Evolutionary conservation across 2,113 vertebrate genomes (phyloP).

Genomic region (Melanerpes formicivorus): DNA sequence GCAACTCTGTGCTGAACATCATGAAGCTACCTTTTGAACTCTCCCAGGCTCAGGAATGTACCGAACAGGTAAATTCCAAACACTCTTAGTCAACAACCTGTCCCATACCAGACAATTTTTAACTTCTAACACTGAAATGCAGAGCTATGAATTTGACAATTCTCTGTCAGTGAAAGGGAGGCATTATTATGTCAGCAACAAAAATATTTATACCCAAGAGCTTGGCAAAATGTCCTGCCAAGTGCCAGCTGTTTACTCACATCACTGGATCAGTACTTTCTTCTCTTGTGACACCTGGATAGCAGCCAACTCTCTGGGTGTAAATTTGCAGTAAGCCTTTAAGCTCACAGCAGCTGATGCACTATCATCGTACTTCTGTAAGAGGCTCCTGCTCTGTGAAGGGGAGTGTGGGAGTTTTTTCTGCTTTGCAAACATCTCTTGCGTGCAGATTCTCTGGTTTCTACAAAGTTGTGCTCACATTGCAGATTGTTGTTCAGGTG

Average conservation of each 20-base stretch:
- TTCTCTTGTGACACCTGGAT: background rate
- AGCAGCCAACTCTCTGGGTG: background rate
- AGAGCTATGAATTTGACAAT: background rate
- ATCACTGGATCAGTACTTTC: background rate
- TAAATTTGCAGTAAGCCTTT: background rate
- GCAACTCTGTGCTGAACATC: background rate
- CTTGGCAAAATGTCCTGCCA: background rate
- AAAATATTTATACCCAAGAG: background rate
- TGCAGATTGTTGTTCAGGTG: background rate
- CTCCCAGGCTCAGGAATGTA: background rate
- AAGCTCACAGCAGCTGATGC: background rate
- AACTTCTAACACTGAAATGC: background rate
- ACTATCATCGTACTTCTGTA: background rate
- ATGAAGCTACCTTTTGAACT: background rate
- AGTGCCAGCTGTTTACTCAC: background rate
- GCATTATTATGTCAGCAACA: background rate
- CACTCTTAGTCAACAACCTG: background rate
- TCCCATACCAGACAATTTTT: background rate
- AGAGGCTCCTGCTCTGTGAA: background rate
- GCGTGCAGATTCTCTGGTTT: background rate
- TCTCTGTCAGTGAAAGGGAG: background rate
- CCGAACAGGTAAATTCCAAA: background rate
- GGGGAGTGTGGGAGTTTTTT: background rate
- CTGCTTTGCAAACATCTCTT: background rate
- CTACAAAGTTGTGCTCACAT: background rate